Evolutionary conservation across 2,113 vertebrate genomes (phyloP), one percentile per base, ranked within the genome.

Genomic region (Lepisosteus oculatus): DNA sequence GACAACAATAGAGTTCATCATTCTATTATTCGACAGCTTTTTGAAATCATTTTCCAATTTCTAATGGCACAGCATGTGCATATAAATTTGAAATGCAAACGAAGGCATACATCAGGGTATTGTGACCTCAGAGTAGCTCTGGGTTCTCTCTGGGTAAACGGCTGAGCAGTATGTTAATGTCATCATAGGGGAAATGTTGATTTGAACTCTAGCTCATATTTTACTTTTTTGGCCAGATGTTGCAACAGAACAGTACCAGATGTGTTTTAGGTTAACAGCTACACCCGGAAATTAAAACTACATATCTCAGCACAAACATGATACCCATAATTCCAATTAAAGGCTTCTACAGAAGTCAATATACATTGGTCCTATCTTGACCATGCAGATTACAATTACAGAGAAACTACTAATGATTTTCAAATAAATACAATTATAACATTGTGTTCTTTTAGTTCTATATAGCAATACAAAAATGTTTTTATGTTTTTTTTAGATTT

Each of bases 241-340:
- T 51, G 76, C 69, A 70, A 79, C 79, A 81, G 74, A 55, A 29
- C 51, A 81, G 73, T 63, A 73, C 51, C 81, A 81, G 79, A 81
- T 81, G 79, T 71, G 17, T 14, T 43, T 63, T 57, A 69, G 64
- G 74, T 64, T 43, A 65, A 15, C 61, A 51, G 55, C 57, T 61
- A 17, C 44, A 55, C 51, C 11, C 72, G 41, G 41, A 29, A n/a
- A 57, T 51, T 68, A 65, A 55, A 74, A 47, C 43, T 65, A 43
- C 41, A n/a, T 43, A 70, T 7, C 6, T 55, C 47, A 51, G 47
- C 47, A 51, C 5, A 51, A 51, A 51, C 9, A 9, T 51, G 9
- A 6, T 51, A 51, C 47, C 47, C 9, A 9, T 51, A 9, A 51
- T 9, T 9, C 5, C 47, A 51, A 51, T 51, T 51, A 6, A 51